Evolutionary conservation across 2,888 invertebrate genomes (phyloP), one percentile per base, ranked within the genome.

Genomic region (Temnothorax rugatulus): DNA sequence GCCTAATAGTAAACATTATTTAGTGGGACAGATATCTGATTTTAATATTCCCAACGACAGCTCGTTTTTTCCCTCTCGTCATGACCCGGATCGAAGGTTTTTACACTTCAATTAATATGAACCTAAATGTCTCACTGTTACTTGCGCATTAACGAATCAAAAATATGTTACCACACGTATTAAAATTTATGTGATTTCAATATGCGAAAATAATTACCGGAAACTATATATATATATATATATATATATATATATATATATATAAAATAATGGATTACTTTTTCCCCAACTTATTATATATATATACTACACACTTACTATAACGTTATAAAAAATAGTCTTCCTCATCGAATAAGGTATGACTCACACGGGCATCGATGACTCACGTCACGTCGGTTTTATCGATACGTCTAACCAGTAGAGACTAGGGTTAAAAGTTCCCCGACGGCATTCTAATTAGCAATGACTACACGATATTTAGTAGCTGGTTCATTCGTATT

Each of bases 401-500:
- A 41, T 77, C 54, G 29, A 54, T 68, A 57, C 47, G 18, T 44
- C 18, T 21, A 13, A 47, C 44, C 18, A 18, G 34, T 15, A 21
- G 13, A 57, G 44, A 11, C 59, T 41, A 9, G n/a, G 25, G 25
- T 57, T 68, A 77, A 68, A 44, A 54, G 15, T 54, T 77, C 57
- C 41, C 66, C 29, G 41, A 64, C 21, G n/a, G 77, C 44, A 77
- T 77, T 77, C 77, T 57, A 50, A 77, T 77, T 57, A 15, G 29
- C 29, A 57, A 29, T 68, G 66, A 21, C 52, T 68, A 25, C 1
- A 15, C 34, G 57, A 77, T 77, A 68, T 68, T 77, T 77, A 68
- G 77, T 68, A 18, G 44, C 44, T 29, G 68, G 54, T 44, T 81
- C 47, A 44, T 71, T 71, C 79, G 34, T 81, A 71, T 81, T 61